Base-by-base conservation (phyloP, 1,140 invertebrate genomes). In the Vanessa tameamea region DNA sequence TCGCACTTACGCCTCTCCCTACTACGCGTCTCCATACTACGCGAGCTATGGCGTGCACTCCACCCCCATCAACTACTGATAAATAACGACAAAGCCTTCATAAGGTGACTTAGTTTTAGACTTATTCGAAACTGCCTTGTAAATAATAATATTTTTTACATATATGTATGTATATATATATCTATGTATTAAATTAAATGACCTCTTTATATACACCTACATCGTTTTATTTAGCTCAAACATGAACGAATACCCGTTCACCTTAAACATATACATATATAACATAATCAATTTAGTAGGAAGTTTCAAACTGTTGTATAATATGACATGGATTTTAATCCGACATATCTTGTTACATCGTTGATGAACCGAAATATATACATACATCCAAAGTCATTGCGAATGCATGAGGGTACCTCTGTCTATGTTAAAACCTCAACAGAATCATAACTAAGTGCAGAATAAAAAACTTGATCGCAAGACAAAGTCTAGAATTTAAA, bases 101-200 rank as follows among this genome's bases (percentile, higher is more conserved):
- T 64, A 37, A 64, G 47, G 26, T 47, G n/a, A 12, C 47, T 48
- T 64, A 64, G 63, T 8, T 64, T 16, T 15, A 64, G 63, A 37
- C 6, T 26, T 57, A 20, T 23, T 43, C 63, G 63, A 64, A 64
- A 64, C 43, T 64, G 63, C 43, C 63, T 47, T 64, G 37, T 64
- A 64, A 64, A 64, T 64, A 64, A 47, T 64, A 64, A 20, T 47
- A 61, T 57, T 57, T 57, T 61, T 26, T 64, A 64, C 63, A 47
- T 64, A 47, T 64, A 13, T 23, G 31, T 15, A 20, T 20, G 0
- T 20, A 47, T 64, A 47, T 64, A 13, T 23, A 15, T 15, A 20
- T 20, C 20, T 20, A 64, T 47, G 61, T 64, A 64, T 64, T 64
- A 64, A 64, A 64, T 64, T 64, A 64, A 64, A 64, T 47, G 63